Percentiles rank a stretch among this genome's conserved stretches.
These are phyloP conservation scores for Pachypsylla venusta DNA, from an alignment of 1,140 invertebrate species.

Conservation along the genomic window DNA sequence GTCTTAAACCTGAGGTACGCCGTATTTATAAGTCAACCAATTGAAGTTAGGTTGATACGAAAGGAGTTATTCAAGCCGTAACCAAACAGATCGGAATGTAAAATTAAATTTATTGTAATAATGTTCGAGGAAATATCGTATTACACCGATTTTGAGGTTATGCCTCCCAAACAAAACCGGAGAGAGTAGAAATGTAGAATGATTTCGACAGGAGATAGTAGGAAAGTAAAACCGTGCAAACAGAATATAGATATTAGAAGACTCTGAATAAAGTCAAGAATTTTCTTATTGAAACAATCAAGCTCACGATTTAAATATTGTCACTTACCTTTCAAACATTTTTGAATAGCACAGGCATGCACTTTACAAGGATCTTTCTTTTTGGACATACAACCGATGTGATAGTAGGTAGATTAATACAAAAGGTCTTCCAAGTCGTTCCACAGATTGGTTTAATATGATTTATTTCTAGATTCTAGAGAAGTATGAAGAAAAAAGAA, in stretches of 20 bases:
- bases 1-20: background rate
- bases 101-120: background rate
- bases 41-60: background rate
- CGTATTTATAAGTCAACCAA: background rate
- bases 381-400: slow-evolving; percentile 3
- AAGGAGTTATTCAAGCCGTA: background rate
- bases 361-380: slow-evolving; percentile 51
- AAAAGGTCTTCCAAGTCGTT: too few species aligned
- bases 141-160: background rate
- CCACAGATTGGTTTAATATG: too few species aligned
- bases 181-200: background rate
- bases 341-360: slow-evolving; percentile 57
- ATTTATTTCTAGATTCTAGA: too few species aligned
- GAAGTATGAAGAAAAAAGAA: too few species aligned
- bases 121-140: background rate
- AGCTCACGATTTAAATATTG: too few species aligned
- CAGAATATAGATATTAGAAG: background rate
- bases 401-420: too few species aligned
- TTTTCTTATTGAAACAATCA: too few species aligned
- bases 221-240: background rate
- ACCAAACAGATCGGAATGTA: background rate
- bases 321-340: slow-evolving; percentile 51
- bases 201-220: background rate
- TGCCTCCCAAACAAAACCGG: background rate
- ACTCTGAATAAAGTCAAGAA: too few species aligned